These are phyloP conservation scores for Pterophyllum scalare DNA, from an alignment of 2,113 vertebrate genomes.

Conservation along the genomic window DNA sequence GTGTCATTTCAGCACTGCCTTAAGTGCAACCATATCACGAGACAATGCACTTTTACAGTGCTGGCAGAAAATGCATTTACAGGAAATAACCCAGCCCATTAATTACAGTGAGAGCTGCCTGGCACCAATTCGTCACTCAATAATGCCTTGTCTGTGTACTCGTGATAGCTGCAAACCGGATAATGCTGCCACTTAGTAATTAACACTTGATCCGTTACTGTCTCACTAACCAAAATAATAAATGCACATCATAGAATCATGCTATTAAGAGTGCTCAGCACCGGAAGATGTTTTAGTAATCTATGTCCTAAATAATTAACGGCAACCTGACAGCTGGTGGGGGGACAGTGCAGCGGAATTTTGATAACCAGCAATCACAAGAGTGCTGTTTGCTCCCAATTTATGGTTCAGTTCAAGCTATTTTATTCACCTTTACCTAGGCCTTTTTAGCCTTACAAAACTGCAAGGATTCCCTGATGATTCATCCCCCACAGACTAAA, in stretches of 20 bases:
- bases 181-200: conserved; percentile 22
- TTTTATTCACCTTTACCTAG: neutral
- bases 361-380: neutral
- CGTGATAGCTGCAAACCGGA: conserved; percentile 21
- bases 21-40: conserved; percentile 18
- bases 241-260: conserved; percentile 6
- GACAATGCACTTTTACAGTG: conserved; percentile 40
- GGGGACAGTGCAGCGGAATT: neutral
- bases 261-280: neutral
- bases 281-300: neutral
- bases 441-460: neutral
- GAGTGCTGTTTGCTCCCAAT: neutral
- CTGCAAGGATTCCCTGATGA: neutral
- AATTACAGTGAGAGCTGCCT: conserved; percentile 51
- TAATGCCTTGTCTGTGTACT: conserved; percentile 23
- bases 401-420: neutral
- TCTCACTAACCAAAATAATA: conserved; percentile 13
- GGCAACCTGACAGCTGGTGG: conserved; percentile 4
- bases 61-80: conserved; percentile 37
- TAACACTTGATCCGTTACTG: conserved; percentile 21
- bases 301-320: neutral
- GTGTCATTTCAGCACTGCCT: conserved; percentile 19
- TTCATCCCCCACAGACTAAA: conserved; percentile 3
- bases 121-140: conserved; percentile 51
- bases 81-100: conserved; percentile 54